Evolutionary conservation across 2,797 vertebrate species (phyloP), one percentile per base, ranked within the genome.

Genomic region (Bovichtus diacanthus): DNA sequence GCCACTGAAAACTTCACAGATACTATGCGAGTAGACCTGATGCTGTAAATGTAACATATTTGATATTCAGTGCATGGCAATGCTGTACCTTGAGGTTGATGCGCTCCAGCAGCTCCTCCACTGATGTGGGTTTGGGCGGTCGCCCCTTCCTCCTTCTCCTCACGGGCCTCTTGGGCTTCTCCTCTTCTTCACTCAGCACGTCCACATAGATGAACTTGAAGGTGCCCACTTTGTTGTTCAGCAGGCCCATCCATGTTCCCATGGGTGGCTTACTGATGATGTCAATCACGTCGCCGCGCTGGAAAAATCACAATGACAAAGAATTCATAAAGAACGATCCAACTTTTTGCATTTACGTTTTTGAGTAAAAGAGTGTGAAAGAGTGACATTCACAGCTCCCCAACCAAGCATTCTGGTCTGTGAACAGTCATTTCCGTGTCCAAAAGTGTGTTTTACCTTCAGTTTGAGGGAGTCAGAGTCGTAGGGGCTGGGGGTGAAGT

Each of bases 161-260:
- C 67, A 96, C 94, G 0, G 97, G 96, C 41, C 97, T 94, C 81
- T 98, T 99, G 0, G 98, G 98, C 88, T 99, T 99, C 92, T 99
- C 97, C 76, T 97, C 97, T 49, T 99, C 97, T 68, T 99, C 98
- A 1, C 85, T 96, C 76, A 99, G 92, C 70, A 99, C 97, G 0
- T 99, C 98, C 94, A 99, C 97, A 0, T 99, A 99, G 91, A 99
- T 99, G 91, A 99, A 99, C 89, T 99, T 99, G 94, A 99, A 99
- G 1, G 98, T 99, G 73, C 98, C 98, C 19, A 99, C 98, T 88
- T 99, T 99, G 94, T 99, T 99, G 94, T 98, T 98, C 78, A 99
- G 82, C 60, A 99, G 94, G 21, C 98, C 98, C 98, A 99, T 99
- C 98, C 98, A 99, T 0, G 98, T 99, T 13, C 98, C 98, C 97